Evolutionary conservation across 2,888 invertebrate species (phyloP), one percentile per base, ranked within the genome.

Genomic region (Odontocolon sp.): DNA sequence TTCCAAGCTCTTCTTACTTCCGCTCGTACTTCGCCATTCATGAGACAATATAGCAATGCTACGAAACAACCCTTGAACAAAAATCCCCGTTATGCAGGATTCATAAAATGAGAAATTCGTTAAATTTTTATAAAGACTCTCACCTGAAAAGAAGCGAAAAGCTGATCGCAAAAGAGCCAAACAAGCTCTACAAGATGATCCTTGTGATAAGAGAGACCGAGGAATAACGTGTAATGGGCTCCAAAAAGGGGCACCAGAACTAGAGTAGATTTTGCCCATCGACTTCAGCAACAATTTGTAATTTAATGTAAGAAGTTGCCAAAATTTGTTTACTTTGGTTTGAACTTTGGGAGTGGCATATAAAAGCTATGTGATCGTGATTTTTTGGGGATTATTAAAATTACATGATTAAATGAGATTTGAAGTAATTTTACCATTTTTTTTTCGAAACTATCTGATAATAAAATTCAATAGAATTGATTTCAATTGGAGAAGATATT

Each of bases 161-260:
- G 91, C 87, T 93, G 93, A 86, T 94, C 94, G 71, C 92, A 92
- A 83, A 94, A 93, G n/a, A 94, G 89, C 92, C 93, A 93, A 40
- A 93, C 87, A 8, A 94, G 87, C 83, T 94, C 93, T 3, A 93
- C 87, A 0, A 89, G 90, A 73, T 91, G 87, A 79, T 92, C 90
- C 26, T 90, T 85, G 28, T 90, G 89, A 78, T 91, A 91, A 3
- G 91, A 92, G 79, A 94, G 89, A 5, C 92, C 91, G 16, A 93
- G 85, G 36, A 94, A 93, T 11, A 94, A 87, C 2, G 92, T 91
- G 82, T 94, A 94, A 78, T 94, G 94, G 4, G 94, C 93, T 1
- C 94, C 94, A 84, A 94, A 94, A 5, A 94, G 90, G 0, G 94
- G 94, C n/a, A 94, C 92, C 57, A 94, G 88, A 8, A 94, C 93